phyloP scores from a whole-genome alignment of 2,113 vertebrate species.

The Ceratotherium simum region DNA sequence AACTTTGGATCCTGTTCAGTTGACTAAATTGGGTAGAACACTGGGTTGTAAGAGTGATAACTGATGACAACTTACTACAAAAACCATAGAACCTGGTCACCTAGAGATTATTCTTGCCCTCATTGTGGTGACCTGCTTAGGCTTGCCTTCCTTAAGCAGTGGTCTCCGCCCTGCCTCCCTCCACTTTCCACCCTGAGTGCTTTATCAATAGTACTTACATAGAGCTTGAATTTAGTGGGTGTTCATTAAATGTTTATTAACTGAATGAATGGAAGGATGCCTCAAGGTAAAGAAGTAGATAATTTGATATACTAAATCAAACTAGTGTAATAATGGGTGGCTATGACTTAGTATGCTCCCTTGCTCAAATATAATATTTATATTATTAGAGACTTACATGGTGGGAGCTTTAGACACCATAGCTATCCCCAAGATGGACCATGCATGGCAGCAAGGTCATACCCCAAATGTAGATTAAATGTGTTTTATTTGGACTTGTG shows the following conservation, averaged over 20 bases:
- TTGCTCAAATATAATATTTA: background rate
- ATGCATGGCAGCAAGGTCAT: background rate
- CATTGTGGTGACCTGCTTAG: background rate
- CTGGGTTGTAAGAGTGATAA: background rate
- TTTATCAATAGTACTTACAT: background rate
- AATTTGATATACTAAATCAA: background rate
- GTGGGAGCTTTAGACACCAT: background rate
- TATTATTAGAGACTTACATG: background rate
- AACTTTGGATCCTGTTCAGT: constrained; percentile 8
- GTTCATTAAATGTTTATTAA: background rate
- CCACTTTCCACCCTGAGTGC: background rate
- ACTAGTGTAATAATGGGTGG: background rate
- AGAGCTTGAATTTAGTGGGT: background rate
- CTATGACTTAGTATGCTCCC: background rate
- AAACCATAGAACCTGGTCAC: background rate
- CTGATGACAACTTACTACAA: background rate
- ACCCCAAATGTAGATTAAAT: background rate
- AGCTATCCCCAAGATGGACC: background rate
- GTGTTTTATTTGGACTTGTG: background rate
- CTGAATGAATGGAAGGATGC: constrained; percentile 6
- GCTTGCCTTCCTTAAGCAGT: background rate
- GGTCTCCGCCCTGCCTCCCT: background rate
- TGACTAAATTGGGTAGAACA: background rate
- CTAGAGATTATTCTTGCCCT: background rate
- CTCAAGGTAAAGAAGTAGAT: background rate